Base-by-base conservation (phyloP, 2,113 vertebrate genomes). In the Austrofundulus limnaeus region DNA sequence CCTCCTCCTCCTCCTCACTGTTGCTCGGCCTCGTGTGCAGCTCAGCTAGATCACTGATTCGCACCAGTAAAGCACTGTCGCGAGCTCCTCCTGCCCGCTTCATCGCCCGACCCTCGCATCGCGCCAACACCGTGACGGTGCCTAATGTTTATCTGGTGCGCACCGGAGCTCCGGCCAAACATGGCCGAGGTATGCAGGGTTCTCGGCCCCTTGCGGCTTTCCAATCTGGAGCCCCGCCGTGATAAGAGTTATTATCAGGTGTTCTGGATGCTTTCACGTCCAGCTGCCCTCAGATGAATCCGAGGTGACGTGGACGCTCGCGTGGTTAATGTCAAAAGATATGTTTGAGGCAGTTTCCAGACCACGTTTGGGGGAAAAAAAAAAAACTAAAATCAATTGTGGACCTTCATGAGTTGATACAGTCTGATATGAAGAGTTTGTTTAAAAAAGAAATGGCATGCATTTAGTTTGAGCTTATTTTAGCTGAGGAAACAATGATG, bases 191-290 rank as follows among this genome's bases (percentile, higher is more conserved):
- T 75, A 86, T 86, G 86, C 77, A 66, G 72, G 66, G 75, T 69
- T 69, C 24, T 69, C 24, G 7, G 49, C 17, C 61, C 37, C 14
- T 12, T 6, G 45, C 54, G 34, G 76, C 71, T 20, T 77, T 10
- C 82, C 85, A 83, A 89, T 88, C 86, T 84, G 0, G 1, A 38
- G 37, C 28, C 61, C 51, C 11, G 54, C 41, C 61, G 77, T 66
- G 89, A 90, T 88, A 88, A 89, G 79, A 41, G 13, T 59, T 47
- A 62, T 66, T 88, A 88, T 90, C 87, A 87, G 85, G 86, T 85
- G 85, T 76, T 73, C 80, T 87, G 86, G 83, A 87, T 53, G 83
- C 77, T 81, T 57, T 88, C 81, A 78, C 70, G 34, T 61, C 17
- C 48, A 38, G 63, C 17, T 43, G 17, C 76, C 43, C n/a, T n/a